Base-by-base conservation (phyloP, 2,797 vertebrate species). In the Anguilla megastoma region DNA sequence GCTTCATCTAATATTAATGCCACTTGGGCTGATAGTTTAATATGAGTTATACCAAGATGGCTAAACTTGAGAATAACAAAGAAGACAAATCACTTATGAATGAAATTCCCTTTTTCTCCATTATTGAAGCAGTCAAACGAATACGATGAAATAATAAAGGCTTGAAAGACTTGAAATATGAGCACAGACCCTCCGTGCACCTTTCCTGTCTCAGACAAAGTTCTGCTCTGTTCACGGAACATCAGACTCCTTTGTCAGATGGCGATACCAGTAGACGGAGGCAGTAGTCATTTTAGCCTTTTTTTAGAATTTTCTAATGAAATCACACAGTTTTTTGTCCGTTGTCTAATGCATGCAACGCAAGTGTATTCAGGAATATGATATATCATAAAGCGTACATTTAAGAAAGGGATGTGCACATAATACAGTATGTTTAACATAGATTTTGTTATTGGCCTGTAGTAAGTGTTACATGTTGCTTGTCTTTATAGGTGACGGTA, bases 1-100 rank as follows among this genome's bases (percentile, higher is more conserved):
- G 89, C 92, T 93, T 94, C 94, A 96, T 96, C 92, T 93, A 94
- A 94, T 95, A 95, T 96, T 96, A 94, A 96, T 95, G 91, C 89
- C 92, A 91, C 90, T 24, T 92, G 94, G 58, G 91, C 91, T 91
- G 91, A 89, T 92, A 90, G 93, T 94, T 92, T 94, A 94, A 95
- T 95, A 94, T 89, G 92, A 94, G 92, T 89, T 92, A 89, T 89
- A 86, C 89, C 90, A 92, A 93, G 93, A 95, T 90, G 90, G 92
- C 92, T 92, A 94, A 95, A 94, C 95, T 93, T 91, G 89, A 92
- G 93, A 93, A 93, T 91, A 89, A 92, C 91, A 92, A 94, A 93
- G 93, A 93, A 94, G 93, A 93, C 89, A 91, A 92, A 95, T 95
- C 92, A 93, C 91, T 87, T 93, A 94, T 92, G 93, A 95, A 95